Conservation (phyloP, 2,797 vertebrate genomes). For the Pelochelys cantorii region DNA sequence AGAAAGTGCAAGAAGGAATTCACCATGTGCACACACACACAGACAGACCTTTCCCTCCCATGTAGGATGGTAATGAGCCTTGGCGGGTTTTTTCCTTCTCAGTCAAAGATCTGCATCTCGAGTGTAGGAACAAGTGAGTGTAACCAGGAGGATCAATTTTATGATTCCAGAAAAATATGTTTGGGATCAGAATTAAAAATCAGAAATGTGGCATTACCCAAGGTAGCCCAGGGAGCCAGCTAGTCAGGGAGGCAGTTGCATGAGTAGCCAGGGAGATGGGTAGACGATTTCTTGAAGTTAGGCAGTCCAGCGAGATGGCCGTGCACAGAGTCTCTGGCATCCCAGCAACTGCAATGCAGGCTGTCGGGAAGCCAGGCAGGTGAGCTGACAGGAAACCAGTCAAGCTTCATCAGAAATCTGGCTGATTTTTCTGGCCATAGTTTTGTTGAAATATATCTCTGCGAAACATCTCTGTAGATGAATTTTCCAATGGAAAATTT, state of each 20-base stretch:
- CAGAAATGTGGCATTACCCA: not conserved
- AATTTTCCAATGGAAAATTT: not conserved
- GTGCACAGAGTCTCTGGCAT: not conserved
- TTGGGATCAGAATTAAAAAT: not conserved
- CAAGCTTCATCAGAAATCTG: not conserved
- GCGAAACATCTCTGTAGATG: not conserved
- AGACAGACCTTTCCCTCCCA: not conserved
- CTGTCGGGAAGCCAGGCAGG: rapidly evolving
- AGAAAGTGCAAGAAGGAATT: not conserved
- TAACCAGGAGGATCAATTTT: not conserved
- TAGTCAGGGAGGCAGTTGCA: not conserved
- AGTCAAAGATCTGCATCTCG: too few species aligned
- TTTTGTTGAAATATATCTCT: rapidly evolving
- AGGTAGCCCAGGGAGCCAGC: rapidly evolving
- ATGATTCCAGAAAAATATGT: not conserved
- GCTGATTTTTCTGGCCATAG: rapidly evolving
- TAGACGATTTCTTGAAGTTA: not conserved
- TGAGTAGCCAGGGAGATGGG: not conserved
- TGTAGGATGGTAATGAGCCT: not conserved
- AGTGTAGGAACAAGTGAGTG: not conserved
- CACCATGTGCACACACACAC: rapidly evolving
- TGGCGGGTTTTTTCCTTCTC: not conserved
- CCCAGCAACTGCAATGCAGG: not conserved
- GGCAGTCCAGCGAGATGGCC: not conserved
- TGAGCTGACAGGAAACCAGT: not conserved